Base-by-base conservation (phyloP, 2,113 vertebrate genomes). In the Crotophaga sulcirostris region DNA sequence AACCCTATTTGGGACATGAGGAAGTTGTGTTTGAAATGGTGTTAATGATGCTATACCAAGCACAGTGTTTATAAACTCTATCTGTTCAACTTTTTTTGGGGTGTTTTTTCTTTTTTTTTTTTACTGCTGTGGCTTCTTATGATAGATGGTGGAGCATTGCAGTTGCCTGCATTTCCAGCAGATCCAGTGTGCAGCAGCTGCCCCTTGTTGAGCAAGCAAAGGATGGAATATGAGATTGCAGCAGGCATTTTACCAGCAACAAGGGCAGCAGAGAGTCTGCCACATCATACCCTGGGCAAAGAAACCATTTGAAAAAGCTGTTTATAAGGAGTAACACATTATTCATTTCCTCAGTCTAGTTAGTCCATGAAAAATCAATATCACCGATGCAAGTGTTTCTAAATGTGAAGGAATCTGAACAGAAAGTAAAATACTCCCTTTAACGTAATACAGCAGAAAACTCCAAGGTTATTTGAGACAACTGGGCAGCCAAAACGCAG, bases 1-100 rank as follows among this genome's bases (percentile, higher is more conserved):
- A 31, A 3, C 24, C 15, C 21, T 42, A n/a, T 31, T 42, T 45
- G 16, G 18, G 12, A 21, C 20, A 23, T 0, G 2, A 69, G 29
- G 31, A 44, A 5, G 24, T 7, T 78, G 25, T 25, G 28, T 36
- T 20, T 36, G 54, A 58, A 19, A 5, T 2, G 6, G 33, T 8
- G 33, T 55, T 77, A 55, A 44, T 26, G 40, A 7, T 31, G 52
- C 47, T 66, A 6, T 36, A 63, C 16, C 7, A 40, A 47, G 21
- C 28, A 25, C 42, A 14, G n/a, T 3, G 2, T 16, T 29, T 33
- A 0, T 40, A 5, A 4, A 29, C 33, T 67, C 10, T 68, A 1
- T 25, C 31, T 47, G 54, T 5, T 49, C 28, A 13, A 44, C 28
- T 13, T 42, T 5, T 49, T 8, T 45, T n/a, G n/a, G n/a, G n/a